Base-by-base conservation (phyloP, 2,113 vertebrate species). In the Corapipo altera region DNA sequence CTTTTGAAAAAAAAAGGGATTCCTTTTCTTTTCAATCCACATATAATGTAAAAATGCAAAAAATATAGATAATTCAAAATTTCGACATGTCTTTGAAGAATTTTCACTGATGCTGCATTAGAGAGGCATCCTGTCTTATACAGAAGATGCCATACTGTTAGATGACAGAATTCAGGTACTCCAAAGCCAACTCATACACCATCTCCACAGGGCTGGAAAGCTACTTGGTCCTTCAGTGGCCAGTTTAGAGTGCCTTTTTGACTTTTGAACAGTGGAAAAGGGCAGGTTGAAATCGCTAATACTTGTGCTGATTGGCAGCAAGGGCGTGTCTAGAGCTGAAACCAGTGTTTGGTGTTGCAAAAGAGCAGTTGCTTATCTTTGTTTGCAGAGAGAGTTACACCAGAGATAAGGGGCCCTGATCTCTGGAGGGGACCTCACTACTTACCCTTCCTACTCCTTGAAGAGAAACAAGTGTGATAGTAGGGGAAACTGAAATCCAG, bases 1-100 rank as follows among this genome's bases (percentile, higher is more conserved):
- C 43, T 16, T 24, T 23, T 10, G 5, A 1, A 15, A 14, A n/a
- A 14, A n/a, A 48, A 41, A 61, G 24, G 6, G 0, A n/a, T 48
- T 73, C 14, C 4, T 35, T 80, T 80, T 81, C 27, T 87, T 85
- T 46, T 23, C 15, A 75, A 74, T 52, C 16, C 32, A 44, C 18
- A 19, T 74, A 9, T n/a, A 71, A n/a, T 24, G 4, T 28, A 76
- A 79, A 80, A 14, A 54, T 51, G 9, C 39, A 61, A 44, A 44
- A 86, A 82, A 70, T 33, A 55, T 43, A 39, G 18, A 48, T 33
- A 5, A 73, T 37, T 72, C 59, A 21, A 41, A 44, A 69, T 48
- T 35, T 71, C 27, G 52, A 52, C 14, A 48, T 6, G 8, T 41
- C 33, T 86, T 77, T 44, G 59, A 70, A 57, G 21, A 43, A 16